Conservation (phyloP, 2,888 invertebrate species). For the Phoronis australis region DNA sequence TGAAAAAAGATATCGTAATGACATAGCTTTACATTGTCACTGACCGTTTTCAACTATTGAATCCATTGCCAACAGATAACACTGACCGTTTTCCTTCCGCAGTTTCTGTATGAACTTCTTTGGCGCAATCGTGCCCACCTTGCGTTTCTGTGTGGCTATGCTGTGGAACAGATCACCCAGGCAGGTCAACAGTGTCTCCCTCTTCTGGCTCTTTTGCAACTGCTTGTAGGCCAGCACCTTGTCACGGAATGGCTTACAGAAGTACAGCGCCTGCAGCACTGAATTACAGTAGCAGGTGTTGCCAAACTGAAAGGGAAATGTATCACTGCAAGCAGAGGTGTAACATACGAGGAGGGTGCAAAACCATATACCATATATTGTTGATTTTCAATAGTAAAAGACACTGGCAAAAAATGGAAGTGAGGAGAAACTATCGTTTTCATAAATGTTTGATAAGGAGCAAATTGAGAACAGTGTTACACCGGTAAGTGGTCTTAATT, state of each 20-base stretch:
- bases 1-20: too few species aligned
- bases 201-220: conserved; percentile 57
- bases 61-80: too few species aligned
- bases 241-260: conserved; percentile 98
- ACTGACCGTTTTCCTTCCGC: conserved; percentile 91
- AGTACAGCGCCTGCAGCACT: conserved; percentile 97
- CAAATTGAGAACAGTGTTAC: too few species aligned
- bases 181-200: conserved; percentile 95
- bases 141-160: conserved; percentile 99
- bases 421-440: too few species aligned
- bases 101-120: conserved; percentile 98
- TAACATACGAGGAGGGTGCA: background rate
- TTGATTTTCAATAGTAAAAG: too few species aligned
- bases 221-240: conserved; percentile 94
- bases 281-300: conserved; percentile 99
- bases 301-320: conserved; percentile 68
- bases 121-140: conserved; percentile 97
- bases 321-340: too few species aligned
- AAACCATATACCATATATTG: background rate
- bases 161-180: conserved; percentile 97
- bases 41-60: too few species aligned
- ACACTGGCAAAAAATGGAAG: too few species aligned
- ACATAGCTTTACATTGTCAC: too few species aligned
- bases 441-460: too few species aligned
- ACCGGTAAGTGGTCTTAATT: too few species aligned